phyloP scores from a whole-genome alignment of 2,113 vertebrate genomes.

The Delphinus delphis region DNA sequence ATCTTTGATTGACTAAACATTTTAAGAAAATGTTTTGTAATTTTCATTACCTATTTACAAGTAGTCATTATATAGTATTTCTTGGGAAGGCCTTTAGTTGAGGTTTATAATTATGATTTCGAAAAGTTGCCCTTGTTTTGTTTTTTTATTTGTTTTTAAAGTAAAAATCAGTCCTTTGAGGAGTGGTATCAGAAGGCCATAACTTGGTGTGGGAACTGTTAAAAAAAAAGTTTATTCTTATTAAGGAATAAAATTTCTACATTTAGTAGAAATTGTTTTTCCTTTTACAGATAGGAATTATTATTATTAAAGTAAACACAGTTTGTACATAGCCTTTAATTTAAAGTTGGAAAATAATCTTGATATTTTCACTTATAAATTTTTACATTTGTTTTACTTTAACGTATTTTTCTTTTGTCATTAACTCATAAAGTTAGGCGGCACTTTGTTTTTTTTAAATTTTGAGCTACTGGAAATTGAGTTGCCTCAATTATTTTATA shows the following conservation, averaged over 20 bases:
- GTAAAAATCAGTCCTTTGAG: neutral
- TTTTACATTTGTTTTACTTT: conserved; percentile 4
- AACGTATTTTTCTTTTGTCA: neutral
- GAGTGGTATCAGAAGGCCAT: neutral
- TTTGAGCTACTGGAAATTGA: neutral
- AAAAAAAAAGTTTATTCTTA: neutral
- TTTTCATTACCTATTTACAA: conserved; percentile 20
- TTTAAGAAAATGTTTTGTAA: conserved; percentile 32
- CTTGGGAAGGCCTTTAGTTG: conserved; percentile 14
- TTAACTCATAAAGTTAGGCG: neutral
- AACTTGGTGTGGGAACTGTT: neutral
- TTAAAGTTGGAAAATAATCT: conserved; percentile 2
- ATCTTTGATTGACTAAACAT: neutral
- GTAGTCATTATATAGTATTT: neutral
- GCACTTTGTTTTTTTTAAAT: neutral
- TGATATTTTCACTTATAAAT: conserved; percentile 2
- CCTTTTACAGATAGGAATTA: neutral
- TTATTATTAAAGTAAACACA: neutral
- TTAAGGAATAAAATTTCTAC: neutral
- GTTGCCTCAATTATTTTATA: neutral
- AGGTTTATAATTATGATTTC: conserved; percentile 17
- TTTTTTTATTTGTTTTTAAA: conserved; percentile 6
- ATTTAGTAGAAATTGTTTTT: neutral
- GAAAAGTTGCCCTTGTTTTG: neutral
- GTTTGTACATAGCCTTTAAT: neutral